Base-by-base conservation (phyloP, 2,797 vertebrate genomes). In the Emys orbicularis region DNA sequence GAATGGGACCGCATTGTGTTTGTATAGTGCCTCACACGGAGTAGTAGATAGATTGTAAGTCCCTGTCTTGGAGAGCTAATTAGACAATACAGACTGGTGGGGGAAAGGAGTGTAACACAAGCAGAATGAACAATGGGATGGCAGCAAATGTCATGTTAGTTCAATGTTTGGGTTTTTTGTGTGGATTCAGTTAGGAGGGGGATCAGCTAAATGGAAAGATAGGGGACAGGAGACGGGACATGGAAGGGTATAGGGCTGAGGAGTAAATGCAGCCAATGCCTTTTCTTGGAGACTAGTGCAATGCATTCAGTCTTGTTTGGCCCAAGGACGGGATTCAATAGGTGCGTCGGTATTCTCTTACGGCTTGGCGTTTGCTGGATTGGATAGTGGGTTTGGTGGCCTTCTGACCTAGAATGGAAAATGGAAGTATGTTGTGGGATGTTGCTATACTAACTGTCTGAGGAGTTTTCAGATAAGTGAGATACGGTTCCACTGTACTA, bases 111-210 rank as follows among this genome's bases (percentile, higher is more conserved):
- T 9, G 0, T 6, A 85, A 1, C 12, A 23, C 12, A 65, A n/a
- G 16, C 16, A n/a, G 34, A 65, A n/a, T 37, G 77, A 57, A 37
- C 47, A 13, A 83, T 92, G 84, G 13, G 0, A 0, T 8, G 52
- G 4, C 37, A 13, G 74, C 59, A 52, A 18, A 27, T 61, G 37
- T 56, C 0, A 0, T 31, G 12, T 68, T 81, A 2, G 0, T 31
- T 54, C 34, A 0, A 0, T 2, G 16, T 34, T 2, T 94, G 79
- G 49, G 80, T 10, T 8, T 1, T 74, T 49, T 84, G 19, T 72
- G 68, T 72, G 23, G 56, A 49, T 12, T 84, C 27, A 41, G 37
- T 65, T 74, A 54, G 79, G 84, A 41, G 8, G 37, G 18, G 13
- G 25, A 65, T 59, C 13, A 49, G 25, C 15, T 88, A 23, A 61